Percentiles rank a stretch among this genome's conserved stretches.
These are phyloP conservation scores for Cheilosia grossa DNA, from an alignment of 2,888 invertebrate species.

Conservation along the genomic window DNA sequence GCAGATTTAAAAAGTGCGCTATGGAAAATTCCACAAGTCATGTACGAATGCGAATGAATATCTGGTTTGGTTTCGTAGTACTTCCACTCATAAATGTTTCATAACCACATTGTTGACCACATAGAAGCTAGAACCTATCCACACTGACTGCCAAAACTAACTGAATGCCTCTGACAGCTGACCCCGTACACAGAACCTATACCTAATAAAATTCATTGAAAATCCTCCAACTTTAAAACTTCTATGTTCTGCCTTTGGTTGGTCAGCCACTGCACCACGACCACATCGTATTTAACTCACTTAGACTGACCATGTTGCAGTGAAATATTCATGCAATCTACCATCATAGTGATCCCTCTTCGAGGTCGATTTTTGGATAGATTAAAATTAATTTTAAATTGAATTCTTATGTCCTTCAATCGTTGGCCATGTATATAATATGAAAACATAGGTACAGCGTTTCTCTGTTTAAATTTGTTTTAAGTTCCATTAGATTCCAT, in stretches of 20 bases:
- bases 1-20: too few relatives aligned
- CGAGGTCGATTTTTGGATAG: constrained; percentile 59
- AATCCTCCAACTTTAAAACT: constrained; percentile 18
- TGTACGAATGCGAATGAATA: too few relatives aligned
- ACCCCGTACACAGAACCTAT: not conserved
- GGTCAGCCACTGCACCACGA: constrained; percentile 11
- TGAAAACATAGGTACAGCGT: constrained; percentile 2
- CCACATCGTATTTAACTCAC: constrained; percentile 37
- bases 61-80: too few relatives aligned
- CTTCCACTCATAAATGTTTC: too few relatives aligned
- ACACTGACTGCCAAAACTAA: not conserved
- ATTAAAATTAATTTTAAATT: constrained; percentile 73
- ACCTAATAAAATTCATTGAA: not conserved
- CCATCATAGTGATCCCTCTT: constrained; percentile 8
- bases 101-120: constrained; percentile 53
- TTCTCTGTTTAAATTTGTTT: constrained; percentile 57
- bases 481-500: constrained; percentile 3
- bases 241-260: constrained; percentile 20
- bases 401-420: constrained; percentile 66
- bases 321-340: constrained; percentile 59
- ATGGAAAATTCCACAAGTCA: too few relatives aligned
- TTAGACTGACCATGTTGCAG: constrained; percentile 60
- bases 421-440: constrained; percentile 47
- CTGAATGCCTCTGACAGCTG: constrained; percentile 1
- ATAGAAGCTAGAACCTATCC: constrained; percentile 9